These are phyloP conservation scores for Gymnogyps californianus DNA, from an alignment of 2,113 vertebrate genomes.

Conservation along the genomic window DNA sequence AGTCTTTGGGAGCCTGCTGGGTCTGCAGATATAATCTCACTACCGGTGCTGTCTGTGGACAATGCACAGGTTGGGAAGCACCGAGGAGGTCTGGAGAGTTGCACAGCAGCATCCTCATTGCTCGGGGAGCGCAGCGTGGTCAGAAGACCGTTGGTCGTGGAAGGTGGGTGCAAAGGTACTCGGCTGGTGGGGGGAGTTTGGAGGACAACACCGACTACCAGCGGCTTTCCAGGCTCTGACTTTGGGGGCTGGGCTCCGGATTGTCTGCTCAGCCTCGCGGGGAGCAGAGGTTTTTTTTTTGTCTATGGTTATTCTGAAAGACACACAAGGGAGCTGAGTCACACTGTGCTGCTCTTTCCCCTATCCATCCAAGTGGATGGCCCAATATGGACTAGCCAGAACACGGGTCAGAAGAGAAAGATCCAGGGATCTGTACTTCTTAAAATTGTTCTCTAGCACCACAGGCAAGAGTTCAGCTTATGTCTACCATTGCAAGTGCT, in stretches of 20 bases:
- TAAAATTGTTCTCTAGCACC: not conserved
- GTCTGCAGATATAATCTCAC: not conserved
- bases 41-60: not conserved
- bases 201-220: not conserved
- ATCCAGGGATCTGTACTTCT: not conserved
- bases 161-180: not conserved
- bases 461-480: not conserved
- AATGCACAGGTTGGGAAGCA: not conserved
- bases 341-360: not conserved
- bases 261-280: not conserved
- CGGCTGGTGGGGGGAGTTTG: not conserved
- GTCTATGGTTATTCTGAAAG: not conserved
- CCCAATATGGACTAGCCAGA: not conserved
- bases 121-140: rapidly evolving
- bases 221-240: not conserved
- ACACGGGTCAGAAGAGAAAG: not conserved
- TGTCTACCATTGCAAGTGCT: not conserved
- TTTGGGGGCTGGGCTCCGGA: not conserved
- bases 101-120: not conserved
- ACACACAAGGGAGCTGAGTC: too few species aligned
- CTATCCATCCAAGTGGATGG: not conserved
- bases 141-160: not conserved
- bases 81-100: not conserved
- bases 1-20: not conserved
- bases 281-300: not conserved